Percentiles rank a stretch among this genome's conserved stretches.
Conservation (phyloP, 30 jellyfish, hydroid and myxozoan species). For the Mastigias papua region DNA sequence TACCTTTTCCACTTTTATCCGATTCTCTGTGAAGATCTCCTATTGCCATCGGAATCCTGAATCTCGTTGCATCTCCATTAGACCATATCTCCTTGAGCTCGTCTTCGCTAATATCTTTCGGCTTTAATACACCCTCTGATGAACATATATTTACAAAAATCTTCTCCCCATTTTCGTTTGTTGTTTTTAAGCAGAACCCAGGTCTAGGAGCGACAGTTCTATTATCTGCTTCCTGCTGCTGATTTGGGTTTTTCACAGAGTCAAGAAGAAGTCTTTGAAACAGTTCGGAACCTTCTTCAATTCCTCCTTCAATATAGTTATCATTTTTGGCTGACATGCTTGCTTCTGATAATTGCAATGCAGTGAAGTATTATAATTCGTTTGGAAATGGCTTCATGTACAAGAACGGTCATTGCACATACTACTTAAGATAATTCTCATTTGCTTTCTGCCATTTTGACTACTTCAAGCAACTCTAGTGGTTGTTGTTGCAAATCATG, state of each 20-base stretch:
- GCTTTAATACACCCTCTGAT: constrained; percentile 85
- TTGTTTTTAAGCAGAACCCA: constrained; percentile 91
- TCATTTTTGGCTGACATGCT: constrained; percentile 30
- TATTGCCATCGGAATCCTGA: constrained; percentile 95
- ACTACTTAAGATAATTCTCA: too few relatives aligned
- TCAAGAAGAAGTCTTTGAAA: constrained; percentile 78
- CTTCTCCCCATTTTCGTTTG: constrained; percentile 65
- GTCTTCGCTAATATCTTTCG: constrained; percentile 83
- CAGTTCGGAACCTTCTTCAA: constrained; percentile 82
- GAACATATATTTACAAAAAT: constrained; percentile 89
- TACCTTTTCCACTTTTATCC: constrained; percentile 87
- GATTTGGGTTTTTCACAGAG: constrained; percentile 16
- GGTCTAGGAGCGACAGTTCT: constrained; percentile 85
- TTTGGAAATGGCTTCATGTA: too few relatives aligned
- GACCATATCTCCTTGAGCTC: constrained; percentile 77
- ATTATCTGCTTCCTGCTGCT: constrained; percentile 70
- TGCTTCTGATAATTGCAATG: not conserved
- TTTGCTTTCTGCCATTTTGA: too few relatives aligned
- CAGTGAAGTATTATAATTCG: too few relatives aligned
- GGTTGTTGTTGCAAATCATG: too few relatives aligned
- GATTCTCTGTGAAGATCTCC: constrained; percentile 91
- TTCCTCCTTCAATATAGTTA: constrained; percentile 66
- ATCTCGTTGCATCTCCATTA: constrained; percentile 92
- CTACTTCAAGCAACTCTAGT: too few relatives aligned
- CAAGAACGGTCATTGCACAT: too few relatives aligned